Evolutionary conservation across 2,113 vertebrate genomes (phyloP).

Genomic region (Phalacrocorax pelagicus): DNA sequence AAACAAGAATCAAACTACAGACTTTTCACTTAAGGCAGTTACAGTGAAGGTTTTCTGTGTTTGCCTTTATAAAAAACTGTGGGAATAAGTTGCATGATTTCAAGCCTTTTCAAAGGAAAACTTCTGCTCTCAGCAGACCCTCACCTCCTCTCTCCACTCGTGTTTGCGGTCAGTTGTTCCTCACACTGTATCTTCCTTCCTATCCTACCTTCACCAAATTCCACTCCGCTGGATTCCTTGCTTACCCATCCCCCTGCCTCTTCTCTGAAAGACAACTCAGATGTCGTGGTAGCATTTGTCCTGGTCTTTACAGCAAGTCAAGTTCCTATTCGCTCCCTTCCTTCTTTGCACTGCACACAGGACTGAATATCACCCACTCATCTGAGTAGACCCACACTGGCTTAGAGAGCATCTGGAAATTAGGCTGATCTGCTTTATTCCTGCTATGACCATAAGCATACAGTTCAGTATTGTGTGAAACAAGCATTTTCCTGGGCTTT

Average conservation of each 20-base stretch:
- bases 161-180: neutral
- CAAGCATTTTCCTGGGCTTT: neutral
- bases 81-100: slow-evolving; percentile 2
- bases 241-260: neutral
- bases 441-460: neutral
- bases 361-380: neutral
- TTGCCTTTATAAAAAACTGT: neutral
- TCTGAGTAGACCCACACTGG: neutral
- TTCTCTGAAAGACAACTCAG: neutral
- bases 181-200: neutral
- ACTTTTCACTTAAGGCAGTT: slow-evolving; percentile 1
- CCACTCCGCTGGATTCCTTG: neutral
- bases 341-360: neutral
- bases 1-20: slow-evolving; percentile 1
- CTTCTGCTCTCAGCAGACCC: neutral
- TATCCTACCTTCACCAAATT: neutral
- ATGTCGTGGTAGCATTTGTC: neutral
- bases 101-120: slow-evolving; percentile 15
- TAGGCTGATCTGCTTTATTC: neutral
- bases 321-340: neutral
- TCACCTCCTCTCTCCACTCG: neutral
- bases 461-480: neutral
- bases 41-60: slow-evolving; percentile 18
- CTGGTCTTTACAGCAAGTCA: neutral
- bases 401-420: neutral